Percentiles rank a stretch among this genome's conserved stretches.
Conservation (phyloP, 2,113 vertebrate species). For the Strigops habroptila region DNA sequence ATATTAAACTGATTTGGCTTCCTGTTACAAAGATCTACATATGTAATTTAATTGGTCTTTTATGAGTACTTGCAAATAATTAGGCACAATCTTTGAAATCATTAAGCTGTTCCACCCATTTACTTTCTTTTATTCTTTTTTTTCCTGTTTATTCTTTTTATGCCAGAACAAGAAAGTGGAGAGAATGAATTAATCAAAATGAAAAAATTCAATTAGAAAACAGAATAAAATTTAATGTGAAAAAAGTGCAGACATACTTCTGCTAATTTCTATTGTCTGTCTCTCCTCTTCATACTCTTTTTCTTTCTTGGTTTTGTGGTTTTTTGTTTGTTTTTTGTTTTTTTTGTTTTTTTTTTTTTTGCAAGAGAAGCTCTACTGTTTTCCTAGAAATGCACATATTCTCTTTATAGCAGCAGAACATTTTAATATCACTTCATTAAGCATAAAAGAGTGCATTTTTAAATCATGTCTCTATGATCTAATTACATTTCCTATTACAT, state of each 20-base stretch:
- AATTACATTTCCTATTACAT: neutral
- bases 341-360: neutral
- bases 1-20: neutral
- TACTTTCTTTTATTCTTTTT: neutral
- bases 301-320: neutral
- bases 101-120: neutral
- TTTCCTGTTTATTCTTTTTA: neutral
- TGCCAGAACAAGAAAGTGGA: neutral
- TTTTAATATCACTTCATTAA: neutral
- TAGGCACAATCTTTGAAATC: neutral
- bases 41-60: neutral
- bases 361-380: neutral
- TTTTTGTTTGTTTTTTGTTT: neutral
- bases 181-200: neutral
- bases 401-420: neutral
- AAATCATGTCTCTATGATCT: constrained; percentile 18
- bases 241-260: neutral
- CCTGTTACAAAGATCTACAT: neutral
- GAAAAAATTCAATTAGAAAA: neutral
- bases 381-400: neutral
- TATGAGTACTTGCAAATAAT: neutral
- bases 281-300: neutral
- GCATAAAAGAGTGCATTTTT: neutral
- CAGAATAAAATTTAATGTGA: neutral
- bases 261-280: neutral